Base-by-base conservation (phyloP, 2,888 invertebrate species). In the Polyommatus icarus region DNA sequence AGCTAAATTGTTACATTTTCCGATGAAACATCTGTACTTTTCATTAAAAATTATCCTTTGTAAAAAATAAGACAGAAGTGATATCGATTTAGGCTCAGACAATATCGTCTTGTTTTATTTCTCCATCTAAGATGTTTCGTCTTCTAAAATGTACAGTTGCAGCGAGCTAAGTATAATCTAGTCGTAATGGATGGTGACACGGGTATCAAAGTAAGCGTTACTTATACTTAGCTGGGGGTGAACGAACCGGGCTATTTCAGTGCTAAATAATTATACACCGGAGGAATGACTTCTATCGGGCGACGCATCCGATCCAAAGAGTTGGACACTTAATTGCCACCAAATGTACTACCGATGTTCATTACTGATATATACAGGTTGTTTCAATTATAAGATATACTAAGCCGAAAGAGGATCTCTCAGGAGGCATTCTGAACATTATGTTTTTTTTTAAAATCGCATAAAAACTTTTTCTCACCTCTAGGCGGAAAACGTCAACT, bases 191-290 rank as follows among this genome's bases (percentile, higher is more conserved):
- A 75, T 29, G 75, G 75, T 50, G 75, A 75, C 75, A 75, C n/a
- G 29, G 18, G 46, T 76, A 79, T 79, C 79, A 80, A 78, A 81
- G 80, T 76, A 78, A 80, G 79, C 79, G 79, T 54, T 79, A 73
- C 72, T 78, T 80, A 80, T 79, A 81, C 79, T 82, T 82, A 83
- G 83, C 84, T 83, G 83, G 80, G 84, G 84, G 84, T 85, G 82
- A 85, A 85, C 83, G 84, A 84, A 81, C 81, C 59, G 78, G 78
- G 83, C 84, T 85, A 84, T 85, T 85, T 84, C 82, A 81, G 85
- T 79, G 76, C 78, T 78, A 78, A 80, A 81, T 82, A 82, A 83
- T 84, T 84, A 82, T 83, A 83, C 81, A 77, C 82, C 80, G 81
- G 81, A 83, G 83, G 83, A 82, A 81, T 79, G 78, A 80, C 79